Conservation (phyloP, 2,797 vertebrate species). For the Hipposideros larvatus region DNA sequence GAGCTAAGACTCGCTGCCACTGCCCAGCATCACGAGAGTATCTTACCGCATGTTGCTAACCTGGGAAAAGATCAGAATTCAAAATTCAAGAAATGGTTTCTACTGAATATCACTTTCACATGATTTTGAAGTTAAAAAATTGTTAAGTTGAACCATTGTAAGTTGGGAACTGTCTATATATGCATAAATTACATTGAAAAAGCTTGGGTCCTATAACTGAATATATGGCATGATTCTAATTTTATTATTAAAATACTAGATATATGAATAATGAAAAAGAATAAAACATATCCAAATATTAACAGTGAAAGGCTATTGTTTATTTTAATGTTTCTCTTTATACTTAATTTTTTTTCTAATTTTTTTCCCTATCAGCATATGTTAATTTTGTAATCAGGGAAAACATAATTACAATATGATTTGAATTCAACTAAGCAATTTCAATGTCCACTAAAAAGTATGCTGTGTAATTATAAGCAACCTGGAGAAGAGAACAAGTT, state of each 20-base stretch:
- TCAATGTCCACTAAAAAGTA: neutral
- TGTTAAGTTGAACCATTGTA: neutral
- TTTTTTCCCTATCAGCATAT: neutral
- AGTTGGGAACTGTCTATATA: neutral
- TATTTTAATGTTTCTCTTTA: conserved; percentile 22
- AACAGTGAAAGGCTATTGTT: neutral
- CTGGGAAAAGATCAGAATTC: neutral
- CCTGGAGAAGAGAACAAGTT: conserved; percentile 47
- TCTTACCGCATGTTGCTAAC: neutral
- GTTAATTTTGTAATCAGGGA: neutral
- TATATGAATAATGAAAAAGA: neutral
- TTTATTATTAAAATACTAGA: conserved; percentile 27
- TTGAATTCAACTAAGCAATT: neutral
- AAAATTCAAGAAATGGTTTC: neutral
- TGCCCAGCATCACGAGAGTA: neutral
- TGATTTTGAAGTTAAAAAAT: neutral
- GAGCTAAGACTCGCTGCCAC: neutral
- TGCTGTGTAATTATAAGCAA: neutral
- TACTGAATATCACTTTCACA: neutral
- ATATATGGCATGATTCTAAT: neutral
- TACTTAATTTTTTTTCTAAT: neutral
- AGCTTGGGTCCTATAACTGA: neutral
- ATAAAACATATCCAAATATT: conserved; percentile 20
- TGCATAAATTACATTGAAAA: conserved; percentile 30
- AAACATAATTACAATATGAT: neutral